Evolutionary conservation across 2,113 vertebrate species (phyloP).

Genomic region (Falcunculus frontatus): DNA sequence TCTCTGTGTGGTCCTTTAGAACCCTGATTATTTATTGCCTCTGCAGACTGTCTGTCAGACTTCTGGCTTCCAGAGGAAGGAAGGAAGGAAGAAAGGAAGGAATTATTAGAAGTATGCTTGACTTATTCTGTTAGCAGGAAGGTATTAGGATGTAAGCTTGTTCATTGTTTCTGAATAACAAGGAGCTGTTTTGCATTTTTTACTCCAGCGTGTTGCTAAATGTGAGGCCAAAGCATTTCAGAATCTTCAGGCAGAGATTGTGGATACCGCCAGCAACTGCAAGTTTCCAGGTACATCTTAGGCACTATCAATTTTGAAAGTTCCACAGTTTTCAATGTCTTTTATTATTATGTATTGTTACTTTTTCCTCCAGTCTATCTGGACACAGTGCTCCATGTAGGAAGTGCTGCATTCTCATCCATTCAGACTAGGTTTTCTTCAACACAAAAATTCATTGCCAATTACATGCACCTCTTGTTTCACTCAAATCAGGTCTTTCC

Average conservation of each 20-base stretch:
- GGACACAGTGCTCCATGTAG: background rate
- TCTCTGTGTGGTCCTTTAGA: background rate
- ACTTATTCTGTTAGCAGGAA: background rate
- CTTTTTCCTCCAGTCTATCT: background rate
- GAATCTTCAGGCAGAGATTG: background rate
- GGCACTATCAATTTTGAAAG: background rate
- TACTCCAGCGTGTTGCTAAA: slow-evolving; percentile 67
- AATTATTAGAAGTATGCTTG: background rate
- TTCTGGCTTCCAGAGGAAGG: background rate
- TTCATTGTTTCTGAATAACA: background rate
- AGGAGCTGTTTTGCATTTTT: background rate
- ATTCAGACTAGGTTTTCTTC: background rate
- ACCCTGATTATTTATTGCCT: background rate
- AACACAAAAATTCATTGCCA: background rate
- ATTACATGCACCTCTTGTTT: background rate
- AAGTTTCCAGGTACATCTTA: slow-evolving; percentile 38
- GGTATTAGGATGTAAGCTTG: background rate
- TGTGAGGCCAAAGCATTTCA: slow-evolving; percentile 55
- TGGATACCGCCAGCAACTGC: background rate
- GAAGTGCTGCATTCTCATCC: background rate
- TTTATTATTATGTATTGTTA: background rate
- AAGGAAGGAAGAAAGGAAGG: background rate
- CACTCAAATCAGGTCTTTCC: background rate
- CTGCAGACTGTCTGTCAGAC: background rate
- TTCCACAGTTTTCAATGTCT: background rate